These are phyloP conservation scores for Mesodorylaimus sp. DNA, from an alignment of 2,888 invertebrate genomes.

Conservation along the genomic window DNA sequence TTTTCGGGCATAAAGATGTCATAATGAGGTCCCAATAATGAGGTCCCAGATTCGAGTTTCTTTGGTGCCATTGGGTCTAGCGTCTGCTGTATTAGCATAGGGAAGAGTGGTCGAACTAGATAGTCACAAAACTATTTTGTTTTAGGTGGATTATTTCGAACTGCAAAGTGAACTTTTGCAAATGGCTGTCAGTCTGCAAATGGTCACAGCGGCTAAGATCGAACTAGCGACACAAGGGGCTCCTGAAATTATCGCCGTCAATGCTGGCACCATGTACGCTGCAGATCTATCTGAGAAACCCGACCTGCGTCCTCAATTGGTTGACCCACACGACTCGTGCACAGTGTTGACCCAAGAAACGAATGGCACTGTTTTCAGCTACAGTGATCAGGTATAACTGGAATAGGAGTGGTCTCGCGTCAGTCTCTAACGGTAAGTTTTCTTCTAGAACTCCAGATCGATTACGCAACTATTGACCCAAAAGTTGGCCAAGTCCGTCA, in stretches of 20 bases:
- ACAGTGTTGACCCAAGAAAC: conserved; percentile 62
- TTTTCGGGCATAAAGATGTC: no score
- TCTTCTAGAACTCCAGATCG: not conserved
- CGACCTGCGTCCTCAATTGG: conserved; percentile 43
- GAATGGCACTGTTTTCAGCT: conserved; percentile 43
- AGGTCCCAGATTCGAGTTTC: no score
- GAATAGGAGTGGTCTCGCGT: not conserved
- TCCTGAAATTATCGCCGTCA: conserved; percentile 1
- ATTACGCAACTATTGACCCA: no score
- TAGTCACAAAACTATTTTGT: no score
- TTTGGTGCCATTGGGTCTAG: no score
- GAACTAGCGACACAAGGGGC: not conserved
- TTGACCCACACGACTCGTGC: conserved; percentile 56
- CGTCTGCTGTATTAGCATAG: no score
- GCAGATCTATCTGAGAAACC: not conserved
- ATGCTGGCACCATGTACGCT: conserved; percentile 8
- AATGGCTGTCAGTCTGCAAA: not conserved
- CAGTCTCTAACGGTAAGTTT: no score
- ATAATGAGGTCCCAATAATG: no score
- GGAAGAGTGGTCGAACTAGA: no score
- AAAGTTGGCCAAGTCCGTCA: no score
- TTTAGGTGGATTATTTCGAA: no score
- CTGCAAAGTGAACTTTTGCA: no score
- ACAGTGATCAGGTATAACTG: not conserved
- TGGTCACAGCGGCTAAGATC: not conserved